Base-by-base conservation (phyloP, 2,113 vertebrate genomes). In the Emydocephalus ijimae region DNA sequence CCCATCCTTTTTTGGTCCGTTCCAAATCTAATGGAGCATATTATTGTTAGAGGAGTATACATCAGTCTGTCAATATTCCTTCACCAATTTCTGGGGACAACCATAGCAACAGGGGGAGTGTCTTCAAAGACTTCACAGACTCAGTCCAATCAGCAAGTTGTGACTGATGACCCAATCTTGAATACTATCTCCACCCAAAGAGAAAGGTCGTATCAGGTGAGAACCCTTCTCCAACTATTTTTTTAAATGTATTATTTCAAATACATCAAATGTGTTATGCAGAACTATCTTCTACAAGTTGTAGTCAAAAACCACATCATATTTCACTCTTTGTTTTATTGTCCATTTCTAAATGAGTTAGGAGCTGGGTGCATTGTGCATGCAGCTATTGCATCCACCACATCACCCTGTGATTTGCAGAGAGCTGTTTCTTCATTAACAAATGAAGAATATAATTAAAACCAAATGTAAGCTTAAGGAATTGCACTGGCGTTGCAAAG, bases 391-490 rank as follows among this genome's bases (percentile, higher is more conserved):
- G 21, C 74, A 4, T 3, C 8, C 0, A 29, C 43, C 23, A 15
- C 15, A 52, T 88, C 23, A 45, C 91, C 85, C 52, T 48, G 89
- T 95, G 94, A 96, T 95, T 90, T 94, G 94, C 93, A 92, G 85
- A 92, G 85, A 11, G 43, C 89, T 43, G 34, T 81, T 81, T 43
- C 74, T 43, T 43, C 88, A 91, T 94, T 93, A 96, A 96, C 89
- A 56, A 89, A 88, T 57, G 81, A 96, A 95, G 95, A 90, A 94
- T 95, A 96, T 93, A 95, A 95, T 88, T 95, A 94, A 96, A 97
- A 93, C 90, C 90, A 94, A 92, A 57, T 24, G 64, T 61, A 93
- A 94, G 86, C 24, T n/a, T 55, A 21, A 64, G 93, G 61, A 95
- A 90, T 43, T 50, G 93, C 93, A 90, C 91, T 57, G 92, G 95